Percentiles rank a stretch among this genome's conserved stretches.
Conservation (phyloP, 2,113 vertebrate species). For the Clinocottus analis region DNA sequence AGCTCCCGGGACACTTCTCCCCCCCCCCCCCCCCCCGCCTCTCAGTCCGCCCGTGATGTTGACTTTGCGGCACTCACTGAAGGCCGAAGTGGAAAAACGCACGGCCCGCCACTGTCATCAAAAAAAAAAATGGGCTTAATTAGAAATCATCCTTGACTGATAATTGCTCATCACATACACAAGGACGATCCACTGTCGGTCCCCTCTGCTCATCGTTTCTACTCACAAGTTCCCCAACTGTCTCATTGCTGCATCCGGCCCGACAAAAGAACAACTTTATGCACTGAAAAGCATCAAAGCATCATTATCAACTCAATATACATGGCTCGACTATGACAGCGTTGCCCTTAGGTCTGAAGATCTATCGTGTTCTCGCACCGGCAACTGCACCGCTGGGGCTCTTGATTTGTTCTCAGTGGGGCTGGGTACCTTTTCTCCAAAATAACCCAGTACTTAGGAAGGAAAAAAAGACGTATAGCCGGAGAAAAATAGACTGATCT, state of each 20-base stretch:
- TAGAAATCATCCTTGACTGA: neutral
- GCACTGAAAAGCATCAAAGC: neutral
- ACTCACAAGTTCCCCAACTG: neutral
- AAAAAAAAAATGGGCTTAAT: too few relatives aligned
- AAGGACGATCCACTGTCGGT: neutral
- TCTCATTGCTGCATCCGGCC: neutral
- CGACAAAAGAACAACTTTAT: neutral
- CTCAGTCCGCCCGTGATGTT: too few relatives aligned
- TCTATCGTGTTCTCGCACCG: neutral
- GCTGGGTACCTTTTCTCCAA: neutral
- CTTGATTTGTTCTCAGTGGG: neutral
- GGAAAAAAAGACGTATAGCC: neutral
- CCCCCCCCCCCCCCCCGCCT: too few relatives aligned
- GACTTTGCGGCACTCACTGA: too few relatives aligned
- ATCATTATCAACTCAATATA: neutral
- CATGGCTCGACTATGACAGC: constrained; percentile 1
- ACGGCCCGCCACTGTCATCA: too few relatives aligned
- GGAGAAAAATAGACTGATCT: constrained; percentile 9
- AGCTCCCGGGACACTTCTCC: too few relatives aligned
- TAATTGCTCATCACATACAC: neutral
- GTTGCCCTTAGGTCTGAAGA: neutral
- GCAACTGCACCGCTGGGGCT: constrained; percentile 4
- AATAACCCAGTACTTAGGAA: neutral
- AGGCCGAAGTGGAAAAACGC: too few relatives aligned
- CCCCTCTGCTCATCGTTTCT: neutral